Percentiles rank a stretch among this genome's conserved stretches.
Conservation (phyloP, 2,797 vertebrate genomes). For the Sebastes reedi region DNA sequence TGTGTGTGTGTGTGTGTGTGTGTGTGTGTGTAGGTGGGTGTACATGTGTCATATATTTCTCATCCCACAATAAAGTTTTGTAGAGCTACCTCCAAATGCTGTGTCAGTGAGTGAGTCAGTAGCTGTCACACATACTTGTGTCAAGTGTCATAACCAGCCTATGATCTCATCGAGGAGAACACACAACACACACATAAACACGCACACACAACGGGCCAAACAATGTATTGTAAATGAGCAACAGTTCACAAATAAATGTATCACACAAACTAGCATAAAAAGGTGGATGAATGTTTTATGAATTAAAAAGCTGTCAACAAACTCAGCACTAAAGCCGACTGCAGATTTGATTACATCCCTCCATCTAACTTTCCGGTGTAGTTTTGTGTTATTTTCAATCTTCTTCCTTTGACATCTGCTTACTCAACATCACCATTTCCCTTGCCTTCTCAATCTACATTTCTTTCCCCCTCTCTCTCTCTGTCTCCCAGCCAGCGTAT, state of each 20-base stretch:
- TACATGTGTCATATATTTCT: conserved; percentile 22
- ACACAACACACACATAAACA: neutral
- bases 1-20: neutral
- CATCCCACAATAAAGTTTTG: conserved; percentile 11
- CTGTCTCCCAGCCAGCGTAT: neutral
- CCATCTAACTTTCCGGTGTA: neutral
- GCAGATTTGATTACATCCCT: neutral
- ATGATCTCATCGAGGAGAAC: conserved; percentile 45
- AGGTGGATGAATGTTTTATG: neutral
- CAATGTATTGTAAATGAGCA: neutral
- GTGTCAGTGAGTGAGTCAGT: conserved; percentile 53
- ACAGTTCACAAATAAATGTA: neutral
- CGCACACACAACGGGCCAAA: neutral
- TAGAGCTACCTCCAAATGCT: conserved; percentile 36
- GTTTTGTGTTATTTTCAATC: neutral
- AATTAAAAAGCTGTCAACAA: neutral
- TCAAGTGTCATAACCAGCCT: conserved; percentile 58
- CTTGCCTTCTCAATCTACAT: neutral
- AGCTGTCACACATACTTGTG: conserved; percentile 51
- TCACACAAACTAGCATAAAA: neutral
- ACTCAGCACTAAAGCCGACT: neutral
- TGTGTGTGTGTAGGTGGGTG: neutral
- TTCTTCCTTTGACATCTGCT: neutral
- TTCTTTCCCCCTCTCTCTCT: neutral
- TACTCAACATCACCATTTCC: neutral